Evolutionary conservation across 2,113 vertebrate genomes (phyloP).

Genomic region (Coregonus clupeaformis): DNA sequence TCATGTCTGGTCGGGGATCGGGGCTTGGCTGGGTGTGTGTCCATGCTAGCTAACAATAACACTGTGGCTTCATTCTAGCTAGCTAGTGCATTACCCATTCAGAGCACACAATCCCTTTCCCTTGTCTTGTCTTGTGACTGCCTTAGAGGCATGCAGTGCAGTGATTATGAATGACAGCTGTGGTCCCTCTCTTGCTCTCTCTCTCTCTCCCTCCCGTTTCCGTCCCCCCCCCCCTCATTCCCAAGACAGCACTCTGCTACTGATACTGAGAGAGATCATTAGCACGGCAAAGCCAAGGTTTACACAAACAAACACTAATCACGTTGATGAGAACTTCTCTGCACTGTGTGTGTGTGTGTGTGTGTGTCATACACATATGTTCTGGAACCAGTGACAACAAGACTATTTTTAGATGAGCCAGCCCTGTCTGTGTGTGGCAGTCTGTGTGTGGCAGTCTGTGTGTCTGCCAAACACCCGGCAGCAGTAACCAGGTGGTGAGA

Average conservation of each 20-base stretch:
- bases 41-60: background rate
- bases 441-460: conserved; percentile 14
- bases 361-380: conserved; percentile 39
- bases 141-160: background rate
- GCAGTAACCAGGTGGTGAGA: conserved; percentile 66
- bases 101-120: background rate
- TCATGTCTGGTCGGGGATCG: too few relatives aligned
- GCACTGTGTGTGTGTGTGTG: background rate
- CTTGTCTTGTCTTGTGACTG: conserved; percentile 1
- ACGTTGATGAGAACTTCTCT: conserved; percentile 26
- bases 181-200: background rate
- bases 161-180: conserved; percentile 50
- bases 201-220: background rate
- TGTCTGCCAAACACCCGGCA: conserved; percentile 28
- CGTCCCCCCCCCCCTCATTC: background rate
- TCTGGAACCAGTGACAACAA: conserved; percentile 54
- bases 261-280: conserved; percentile 26
- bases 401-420: conserved; percentile 65
- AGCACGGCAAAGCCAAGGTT: conserved; percentile 29
- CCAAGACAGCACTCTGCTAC: background rate
- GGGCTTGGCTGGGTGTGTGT: too few relatives aligned
- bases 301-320: conserved; percentile 32
- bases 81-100: conserved; percentile 2
- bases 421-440: background rate
- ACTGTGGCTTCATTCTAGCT: background rate